phyloP scores from a whole-genome alignment of 2,797 vertebrate species.

The Champsocephalus gunnari region DNA sequence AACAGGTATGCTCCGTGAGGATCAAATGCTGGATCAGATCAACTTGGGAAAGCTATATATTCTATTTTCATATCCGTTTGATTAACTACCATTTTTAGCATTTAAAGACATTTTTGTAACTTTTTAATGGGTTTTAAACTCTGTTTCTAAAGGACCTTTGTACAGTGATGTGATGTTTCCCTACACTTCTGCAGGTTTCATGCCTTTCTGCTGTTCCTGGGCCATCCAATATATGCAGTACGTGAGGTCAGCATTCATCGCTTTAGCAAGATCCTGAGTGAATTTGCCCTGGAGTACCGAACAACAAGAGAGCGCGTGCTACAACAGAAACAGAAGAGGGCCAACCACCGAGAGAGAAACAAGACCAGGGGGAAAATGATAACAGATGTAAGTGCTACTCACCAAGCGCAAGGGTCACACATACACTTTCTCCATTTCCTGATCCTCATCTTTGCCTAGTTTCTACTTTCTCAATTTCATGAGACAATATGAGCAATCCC shows the following conservation, averaged over 20 bases:
- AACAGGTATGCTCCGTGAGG: slow-evolving; percentile 86
- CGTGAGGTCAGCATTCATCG: slow-evolving; percentile 95
- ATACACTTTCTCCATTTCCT: slow-evolving; percentile 45
- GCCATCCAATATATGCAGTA: slow-evolving; percentile 91
- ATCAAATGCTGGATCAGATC: slow-evolving; percentile 57
- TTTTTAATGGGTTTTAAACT: too few relatives aligned
- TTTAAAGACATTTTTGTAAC: too few relatives aligned
- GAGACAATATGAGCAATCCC: slow-evolving; percentile 55
- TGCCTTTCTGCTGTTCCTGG: slow-evolving; percentile 96
- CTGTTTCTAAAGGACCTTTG: neutral
- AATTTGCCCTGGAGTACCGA: slow-evolving; percentile 97
- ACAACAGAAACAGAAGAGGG: slow-evolving; percentile 97
- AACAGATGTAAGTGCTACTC: slow-evolving; percentile 92
- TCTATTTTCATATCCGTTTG: neutral
- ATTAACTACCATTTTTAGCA: neutral
- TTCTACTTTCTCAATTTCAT: slow-evolving; percentile 42
- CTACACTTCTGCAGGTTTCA: slow-evolving; percentile 89
- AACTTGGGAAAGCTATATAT: neutral
- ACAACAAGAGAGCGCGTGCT: slow-evolving; percentile 96
- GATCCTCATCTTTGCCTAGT: slow-evolving; percentile 53
- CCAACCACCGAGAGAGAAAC: slow-evolving; percentile 97
- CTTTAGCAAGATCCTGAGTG: slow-evolving; percentile 96
- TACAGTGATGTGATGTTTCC: slow-evolving; percentile 7
- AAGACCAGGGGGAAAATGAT: slow-evolving; percentile 99
- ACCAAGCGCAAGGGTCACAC: slow-evolving; percentile 33